A percentile compares a stretch with the other conserved stretches of the same genome.
Evolutionary conservation across 1,140 invertebrate species (phyloP).

Genomic region (Drosophila rufa): DNA sequence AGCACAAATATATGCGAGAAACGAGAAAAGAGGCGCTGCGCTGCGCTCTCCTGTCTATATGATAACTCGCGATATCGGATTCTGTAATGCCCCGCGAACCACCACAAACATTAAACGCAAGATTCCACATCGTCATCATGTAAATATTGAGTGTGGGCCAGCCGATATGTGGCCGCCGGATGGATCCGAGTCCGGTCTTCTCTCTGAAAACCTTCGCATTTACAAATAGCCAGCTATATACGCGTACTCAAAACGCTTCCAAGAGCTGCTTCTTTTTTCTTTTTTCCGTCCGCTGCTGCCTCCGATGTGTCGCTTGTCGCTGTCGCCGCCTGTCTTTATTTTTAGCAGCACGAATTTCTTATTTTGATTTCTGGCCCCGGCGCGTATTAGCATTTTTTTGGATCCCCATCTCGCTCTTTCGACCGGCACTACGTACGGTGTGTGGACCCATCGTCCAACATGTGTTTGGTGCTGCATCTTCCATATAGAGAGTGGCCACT

Average conservation of each 20-base stretch:
- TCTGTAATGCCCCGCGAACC: slow-evolving; percentile 31
- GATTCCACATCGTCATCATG: slow-evolving; percentile 39
- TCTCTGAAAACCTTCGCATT: slow-evolving; percentile 70
- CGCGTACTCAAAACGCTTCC: slow-evolving; percentile 42
- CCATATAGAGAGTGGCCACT: slow-evolving; percentile 17
- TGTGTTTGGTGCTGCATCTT: slow-evolving; percentile 72
- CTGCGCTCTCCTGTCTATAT: slow-evolving; percentile 20
- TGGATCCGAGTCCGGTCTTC: slow-evolving; percentile 9
- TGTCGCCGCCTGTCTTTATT: slow-evolving; percentile 68
- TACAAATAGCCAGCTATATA: slow-evolving; percentile 70
- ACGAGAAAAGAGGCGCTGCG: slow-evolving; percentile 20
- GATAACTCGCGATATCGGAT: slow-evolving; percentile 49
- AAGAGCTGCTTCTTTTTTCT: slow-evolving; percentile 48
- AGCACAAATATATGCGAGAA: slow-evolving; percentile 65
- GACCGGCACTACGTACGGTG: background rate
- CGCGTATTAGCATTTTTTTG: slow-evolving; percentile 74
- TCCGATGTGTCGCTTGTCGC: slow-evolving; percentile 42
- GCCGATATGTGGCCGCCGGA: slow-evolving; percentile 24
- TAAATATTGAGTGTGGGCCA: slow-evolving; percentile 40
- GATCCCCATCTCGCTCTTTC: slow-evolving; percentile 44
- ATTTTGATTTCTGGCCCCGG: slow-evolving; percentile 70
- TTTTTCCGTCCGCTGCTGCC: too few relatives aligned
- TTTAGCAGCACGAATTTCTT: slow-evolving; percentile 72
- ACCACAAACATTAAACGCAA: slow-evolving; percentile 32
- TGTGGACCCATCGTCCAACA: slow-evolving; percentile 53